Base-by-base conservation (phyloP, 2,797 vertebrate genomes). In the Gambusia yucatana region DNA sequence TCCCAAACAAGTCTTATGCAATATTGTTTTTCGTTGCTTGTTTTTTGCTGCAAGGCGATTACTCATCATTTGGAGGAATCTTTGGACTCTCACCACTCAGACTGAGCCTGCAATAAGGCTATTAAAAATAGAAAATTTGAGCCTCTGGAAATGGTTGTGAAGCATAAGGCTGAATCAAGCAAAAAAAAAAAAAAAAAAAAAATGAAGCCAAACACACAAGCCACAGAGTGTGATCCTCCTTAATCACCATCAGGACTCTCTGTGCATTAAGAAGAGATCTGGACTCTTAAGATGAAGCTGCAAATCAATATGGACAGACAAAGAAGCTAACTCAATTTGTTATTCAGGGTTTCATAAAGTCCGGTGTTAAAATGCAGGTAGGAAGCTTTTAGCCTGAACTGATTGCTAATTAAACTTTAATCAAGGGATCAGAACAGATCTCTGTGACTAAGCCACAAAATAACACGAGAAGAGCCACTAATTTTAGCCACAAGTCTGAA, bases 1-100 rank as follows among this genome's bases (percentile, higher is more conserved):
- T 82, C 80, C 57, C 73, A 76, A 90, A 86, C 43, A 79, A 0
- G 39, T 59, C 50, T 86, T 88, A 84, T 41, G 33, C 77, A 86
- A 87, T 77, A 47, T 47, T 81, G n/a, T 79, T 86, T 86, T 13
- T 80, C 55, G 16, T 33, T 20, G 72, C 80, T 86, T 88, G 83
- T 50, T 78, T 78, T 69, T 84, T 67, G 79, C 82, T 90, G 90
- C 76, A 59, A 89, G 76, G 76, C 39, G 41, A 85, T 92, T 87
- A 92, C 82, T 89, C 86, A 93, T 88, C 82, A 90, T 83, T 76
- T 85, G 63, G 63, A 44, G 65, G 76, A 78, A 85, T 84, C 82
- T 85, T 81, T 88, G 82, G 84, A 78, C 82, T 78, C 69, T 78
- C 76, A 74, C 77, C 77, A 73, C 72, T 80, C 87, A 85, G 77